phyloP scores from a whole-genome alignment of 1,140 invertebrate genomes.

The Pantala flavescens region DNA sequence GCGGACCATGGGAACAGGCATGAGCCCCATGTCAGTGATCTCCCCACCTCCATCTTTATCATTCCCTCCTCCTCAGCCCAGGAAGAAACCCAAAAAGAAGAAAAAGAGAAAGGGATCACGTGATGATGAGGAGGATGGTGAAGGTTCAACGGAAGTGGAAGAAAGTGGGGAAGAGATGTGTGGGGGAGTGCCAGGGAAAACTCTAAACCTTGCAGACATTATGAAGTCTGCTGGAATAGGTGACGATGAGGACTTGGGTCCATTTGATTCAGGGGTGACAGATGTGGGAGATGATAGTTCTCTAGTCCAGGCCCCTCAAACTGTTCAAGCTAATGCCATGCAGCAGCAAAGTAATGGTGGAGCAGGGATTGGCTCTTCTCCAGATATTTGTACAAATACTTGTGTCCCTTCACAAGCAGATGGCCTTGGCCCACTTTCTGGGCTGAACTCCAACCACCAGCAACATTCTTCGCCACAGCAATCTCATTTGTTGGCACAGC shows the following conservation, averaged over 20 bases:
- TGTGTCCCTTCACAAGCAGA: not conserved
- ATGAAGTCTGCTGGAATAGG: conserved; percentile 15
- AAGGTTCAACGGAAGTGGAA: not conserved
- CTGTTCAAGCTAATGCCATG: not conserved
- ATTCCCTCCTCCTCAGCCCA: not conserved
- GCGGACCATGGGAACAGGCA: not conserved
- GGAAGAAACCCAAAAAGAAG: conserved; percentile 13
- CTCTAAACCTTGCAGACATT: conserved; percentile 12
- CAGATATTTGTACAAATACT: not conserved
- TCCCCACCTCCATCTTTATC: not conserved
- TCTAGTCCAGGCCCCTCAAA: not conserved
- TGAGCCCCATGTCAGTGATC: not conserved
- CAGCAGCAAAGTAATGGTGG: not conserved
- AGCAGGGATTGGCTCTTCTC: not conserved
- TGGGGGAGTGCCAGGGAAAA: not conserved
- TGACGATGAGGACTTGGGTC: conserved; percentile 12
- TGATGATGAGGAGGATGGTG: conserved; percentile 12
- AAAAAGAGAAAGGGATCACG: conserved; percentile 12
- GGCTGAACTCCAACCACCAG: not conserved
- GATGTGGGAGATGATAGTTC: not conserved
- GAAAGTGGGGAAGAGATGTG: not conserved
- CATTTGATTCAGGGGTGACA: not conserved
- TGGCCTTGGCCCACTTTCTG: not conserved
- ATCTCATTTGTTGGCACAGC: not conserved
- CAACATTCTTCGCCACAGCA: not conserved